Evolutionary conservation across 2,797 vertebrate genomes (phyloP).

Genomic region (Rhinichthys osculus): DNA sequence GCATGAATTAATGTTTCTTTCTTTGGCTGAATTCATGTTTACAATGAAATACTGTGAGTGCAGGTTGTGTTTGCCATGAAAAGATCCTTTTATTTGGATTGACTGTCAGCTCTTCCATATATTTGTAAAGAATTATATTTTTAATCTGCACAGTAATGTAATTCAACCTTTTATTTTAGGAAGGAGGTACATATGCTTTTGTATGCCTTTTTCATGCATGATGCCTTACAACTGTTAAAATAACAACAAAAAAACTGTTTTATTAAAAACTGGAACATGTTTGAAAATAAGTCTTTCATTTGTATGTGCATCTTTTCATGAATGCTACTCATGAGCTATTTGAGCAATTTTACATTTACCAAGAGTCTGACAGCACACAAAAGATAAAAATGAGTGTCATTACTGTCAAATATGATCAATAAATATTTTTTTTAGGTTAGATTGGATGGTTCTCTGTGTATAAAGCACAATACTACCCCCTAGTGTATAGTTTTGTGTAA

Average conservation of each 20-base stretch:
- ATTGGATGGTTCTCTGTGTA: conserved; percentile 6
- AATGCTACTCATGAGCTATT: background rate
- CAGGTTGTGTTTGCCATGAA: conserved; percentile 61
- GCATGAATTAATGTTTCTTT: conserved; percentile 64
- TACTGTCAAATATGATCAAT: background rate
- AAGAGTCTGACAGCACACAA: background rate
- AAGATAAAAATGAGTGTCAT: background rate
- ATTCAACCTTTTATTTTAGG: conserved; percentile 67
- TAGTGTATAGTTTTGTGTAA: conserved; percentile 54
- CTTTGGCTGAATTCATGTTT: conserved; percentile 83
- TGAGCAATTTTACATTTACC: background rate
- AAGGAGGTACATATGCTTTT: conserved; percentile 72
- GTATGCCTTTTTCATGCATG: conserved; percentile 81
- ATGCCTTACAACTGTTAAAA: conserved; percentile 82
- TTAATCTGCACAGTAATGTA: conserved; percentile 71
- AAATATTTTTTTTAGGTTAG: background rate
- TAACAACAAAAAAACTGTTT: conserved; percentile 68
- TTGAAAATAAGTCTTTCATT: conserved; percentile 50
- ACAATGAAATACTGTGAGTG: conserved; percentile 78
- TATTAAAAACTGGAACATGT: conserved; percentile 74
- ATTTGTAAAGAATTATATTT: conserved; percentile 80
- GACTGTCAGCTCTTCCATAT: conserved; percentile 80
- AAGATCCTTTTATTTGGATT: conserved; percentile 72
- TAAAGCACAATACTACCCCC: conserved; percentile 64
- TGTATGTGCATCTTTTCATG: background rate